phyloP scores from a whole-genome alignment of 2,797 vertebrate genomes.

The Coregonus ussuriensis region DNA sequence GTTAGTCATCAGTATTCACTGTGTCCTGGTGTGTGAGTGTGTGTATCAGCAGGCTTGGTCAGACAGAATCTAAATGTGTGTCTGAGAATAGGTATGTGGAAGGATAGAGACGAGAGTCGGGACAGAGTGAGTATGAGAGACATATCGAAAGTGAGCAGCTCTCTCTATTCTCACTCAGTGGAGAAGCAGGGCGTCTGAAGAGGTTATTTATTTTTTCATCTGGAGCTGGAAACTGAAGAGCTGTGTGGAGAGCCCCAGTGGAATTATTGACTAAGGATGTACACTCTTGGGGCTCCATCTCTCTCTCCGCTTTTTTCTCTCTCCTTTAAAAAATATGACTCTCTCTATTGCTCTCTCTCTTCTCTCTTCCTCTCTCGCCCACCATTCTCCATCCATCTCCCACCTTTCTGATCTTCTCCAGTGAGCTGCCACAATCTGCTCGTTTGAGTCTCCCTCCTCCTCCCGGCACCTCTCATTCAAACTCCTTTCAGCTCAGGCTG shows the following conservation, averaged over 20 bases:
- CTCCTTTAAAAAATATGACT: slow-evolving; percentile 12
- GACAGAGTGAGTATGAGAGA: slow-evolving; percentile 16
- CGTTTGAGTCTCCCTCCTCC: slow-evolving; percentile 44
- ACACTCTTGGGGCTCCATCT: slow-evolving; percentile 59
- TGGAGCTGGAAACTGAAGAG: slow-evolving; percentile 69
- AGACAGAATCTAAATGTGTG: slow-evolving; percentile 23
- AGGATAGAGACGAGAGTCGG: slow-evolving; percentile 21
- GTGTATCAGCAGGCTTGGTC: neutral
- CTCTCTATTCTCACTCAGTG: neutral
- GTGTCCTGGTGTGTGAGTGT: neutral
- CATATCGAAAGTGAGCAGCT: slow-evolving; percentile 55
- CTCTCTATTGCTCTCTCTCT: slow-evolving; percentile 56
- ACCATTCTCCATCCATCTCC: slow-evolving; percentile 42
- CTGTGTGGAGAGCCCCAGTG: slow-evolving; percentile 55
- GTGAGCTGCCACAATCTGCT: slow-evolving; percentile 54
- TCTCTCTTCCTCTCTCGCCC: slow-evolving; percentile 46
- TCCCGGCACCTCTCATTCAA: slow-evolving; percentile 49
- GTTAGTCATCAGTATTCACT: too few species aligned
- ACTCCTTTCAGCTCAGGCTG: slow-evolving; percentile 59
- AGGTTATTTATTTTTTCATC: slow-evolving; percentile 81
- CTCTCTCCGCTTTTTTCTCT: slow-evolving; percentile 42
- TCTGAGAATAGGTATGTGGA: slow-evolving; percentile 26
- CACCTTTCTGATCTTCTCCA: slow-evolving; percentile 72
- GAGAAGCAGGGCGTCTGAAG: slow-evolving; percentile 57
- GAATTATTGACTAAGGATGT: slow-evolving; percentile 70